A percentile compares a stretch with the other conserved stretches of the same genome.
Evolutionary conservation across 2,888 invertebrate genomes (phyloP).

Genomic region (Ochropacha duplaris): DNA sequence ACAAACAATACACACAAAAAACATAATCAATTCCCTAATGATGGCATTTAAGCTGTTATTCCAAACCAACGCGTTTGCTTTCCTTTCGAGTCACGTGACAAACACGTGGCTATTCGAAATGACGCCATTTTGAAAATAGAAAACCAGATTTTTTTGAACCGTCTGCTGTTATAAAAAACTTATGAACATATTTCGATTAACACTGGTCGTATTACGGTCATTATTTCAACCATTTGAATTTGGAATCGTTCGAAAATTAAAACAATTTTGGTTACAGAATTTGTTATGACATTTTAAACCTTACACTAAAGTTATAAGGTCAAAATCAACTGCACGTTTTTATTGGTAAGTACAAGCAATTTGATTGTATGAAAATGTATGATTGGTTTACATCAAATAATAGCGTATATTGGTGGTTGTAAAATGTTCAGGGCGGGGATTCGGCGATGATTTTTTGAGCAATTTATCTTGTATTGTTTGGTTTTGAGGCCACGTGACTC

Average conservation of each 20-base stretch:
- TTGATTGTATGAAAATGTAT: conserved; percentile 45
- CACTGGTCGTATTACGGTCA: conserved; percentile 51
- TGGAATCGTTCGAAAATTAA: conserved; percentile 40
- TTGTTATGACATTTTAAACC: conserved; percentile 12
- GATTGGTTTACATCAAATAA: conserved; percentile 53
- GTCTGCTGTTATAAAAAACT: background rate
- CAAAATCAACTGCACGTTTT: conserved; percentile 11
- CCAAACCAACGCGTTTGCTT: conserved; percentile 74
- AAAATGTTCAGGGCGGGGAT: conserved; percentile 49
- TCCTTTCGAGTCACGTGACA: conserved; percentile 69
- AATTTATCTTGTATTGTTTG: conserved; percentile 64
- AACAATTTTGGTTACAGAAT: conserved; percentile 6
- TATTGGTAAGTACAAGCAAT: conserved; percentile 34
- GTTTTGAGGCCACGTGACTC: conserved; percentile 43
- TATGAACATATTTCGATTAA: conserved; percentile 11
- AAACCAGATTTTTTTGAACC: conserved; percentile 36
- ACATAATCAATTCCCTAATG: conserved; percentile 73
- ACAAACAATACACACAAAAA: conserved; percentile 59
- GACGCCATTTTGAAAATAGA: conserved; percentile 59
- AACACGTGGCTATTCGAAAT: conserved; percentile 56
- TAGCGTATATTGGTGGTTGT: conserved; percentile 43
- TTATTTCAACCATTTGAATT: conserved; percentile 74
- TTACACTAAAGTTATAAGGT: conserved; percentile 12
- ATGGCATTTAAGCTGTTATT: conserved; percentile 77
- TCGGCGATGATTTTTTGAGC: conserved; percentile 43